phyloP scores from a whole-genome alignment of 2,888 invertebrate genomes.

The Epinotia nisella region DNA sequence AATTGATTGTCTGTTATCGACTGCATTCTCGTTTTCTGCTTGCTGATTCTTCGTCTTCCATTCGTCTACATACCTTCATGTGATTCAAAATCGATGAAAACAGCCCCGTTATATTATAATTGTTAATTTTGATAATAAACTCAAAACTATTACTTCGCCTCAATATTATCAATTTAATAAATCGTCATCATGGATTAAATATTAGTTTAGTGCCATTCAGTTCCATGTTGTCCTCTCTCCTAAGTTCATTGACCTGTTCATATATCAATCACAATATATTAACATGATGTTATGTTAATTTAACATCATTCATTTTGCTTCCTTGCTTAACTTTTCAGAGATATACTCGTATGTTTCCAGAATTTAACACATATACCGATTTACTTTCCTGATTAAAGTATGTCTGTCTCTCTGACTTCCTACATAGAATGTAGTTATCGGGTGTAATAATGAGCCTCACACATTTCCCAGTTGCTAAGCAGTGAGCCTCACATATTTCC shows the following conservation, averaged over 20 bases:
- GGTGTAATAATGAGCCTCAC: constrained; percentile 17
- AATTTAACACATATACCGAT: not conserved
- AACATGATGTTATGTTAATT: constrained; percentile 33
- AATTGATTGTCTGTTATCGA: not conserved
- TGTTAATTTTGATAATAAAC: not conserved
- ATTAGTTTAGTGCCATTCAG: constrained; percentile 17
- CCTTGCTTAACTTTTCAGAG: constrained; percentile 11
- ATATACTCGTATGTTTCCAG: constrained; percentile 1
- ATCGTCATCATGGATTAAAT: constrained; percentile 15
- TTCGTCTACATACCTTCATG: not conserved
- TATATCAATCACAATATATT: constrained; percentile 36
- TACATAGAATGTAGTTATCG: constrained; percentile 3
- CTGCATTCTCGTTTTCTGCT: not conserved
- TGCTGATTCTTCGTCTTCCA: not conserved
- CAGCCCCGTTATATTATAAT: not conserved
- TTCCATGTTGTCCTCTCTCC: constrained; percentile 23
- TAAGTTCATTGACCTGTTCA: constrained; percentile 31
- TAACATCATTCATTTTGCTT: constrained; percentile 15
- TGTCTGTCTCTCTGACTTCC: constrained; percentile 8
- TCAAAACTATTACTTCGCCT: not conserved
- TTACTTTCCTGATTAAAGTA: constrained; percentile 6
- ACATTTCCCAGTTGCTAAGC: too few species aligned
- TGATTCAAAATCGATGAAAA: too few species aligned
- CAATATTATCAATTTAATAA: constrained; percentile 18
- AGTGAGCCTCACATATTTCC: constrained; percentile 15